Evolutionary conservation across 1,140 invertebrate species (phyloP).

Genomic region (Bombus superbus): DNA sequence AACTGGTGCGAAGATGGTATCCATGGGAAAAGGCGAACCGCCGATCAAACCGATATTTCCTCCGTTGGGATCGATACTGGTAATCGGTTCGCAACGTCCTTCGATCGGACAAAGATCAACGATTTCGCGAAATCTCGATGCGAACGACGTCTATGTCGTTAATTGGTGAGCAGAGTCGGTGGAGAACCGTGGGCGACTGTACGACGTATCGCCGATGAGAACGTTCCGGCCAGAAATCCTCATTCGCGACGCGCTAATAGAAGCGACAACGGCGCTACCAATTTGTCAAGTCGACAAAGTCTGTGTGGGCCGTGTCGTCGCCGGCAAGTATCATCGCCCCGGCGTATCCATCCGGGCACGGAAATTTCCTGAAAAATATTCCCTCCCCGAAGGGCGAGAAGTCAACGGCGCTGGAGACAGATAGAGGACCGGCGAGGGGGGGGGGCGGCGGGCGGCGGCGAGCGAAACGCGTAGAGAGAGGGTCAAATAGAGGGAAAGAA

Average conservation of each 20-base stretch:
- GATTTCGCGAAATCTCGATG: not conserved
- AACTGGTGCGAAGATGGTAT: not conserved
- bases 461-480: not conserved
- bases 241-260: constrained; percentile 39
- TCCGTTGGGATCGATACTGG: not conserved
- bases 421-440: constrained; percentile 15
- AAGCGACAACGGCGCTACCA: constrained; percentile 34
- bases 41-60: not conserved
- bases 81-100: not conserved
- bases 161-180: not conserved
- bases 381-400: constrained; percentile 49
- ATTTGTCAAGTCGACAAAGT: constrained; percentile 42
- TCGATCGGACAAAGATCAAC: not conserved
- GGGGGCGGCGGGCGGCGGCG: constrained; percentile 28
- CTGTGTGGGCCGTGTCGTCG: constrained; percentile 27
- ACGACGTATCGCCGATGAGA: not conserved
- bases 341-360: constrained; percentile 37
- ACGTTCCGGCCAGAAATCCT: constrained; percentile 30
- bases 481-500: constrained; percentile 2
- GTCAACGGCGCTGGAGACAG: constrained; percentile 29
- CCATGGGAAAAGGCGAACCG: not conserved
- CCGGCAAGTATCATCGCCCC: constrained; percentile 35
- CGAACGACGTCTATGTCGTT: not conserved
- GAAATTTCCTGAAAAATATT: constrained; percentile 65
- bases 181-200: not conserved